Base-by-base conservation (phyloP, 2,113 vertebrate species). In the Chinchilla lanigera region DNA sequence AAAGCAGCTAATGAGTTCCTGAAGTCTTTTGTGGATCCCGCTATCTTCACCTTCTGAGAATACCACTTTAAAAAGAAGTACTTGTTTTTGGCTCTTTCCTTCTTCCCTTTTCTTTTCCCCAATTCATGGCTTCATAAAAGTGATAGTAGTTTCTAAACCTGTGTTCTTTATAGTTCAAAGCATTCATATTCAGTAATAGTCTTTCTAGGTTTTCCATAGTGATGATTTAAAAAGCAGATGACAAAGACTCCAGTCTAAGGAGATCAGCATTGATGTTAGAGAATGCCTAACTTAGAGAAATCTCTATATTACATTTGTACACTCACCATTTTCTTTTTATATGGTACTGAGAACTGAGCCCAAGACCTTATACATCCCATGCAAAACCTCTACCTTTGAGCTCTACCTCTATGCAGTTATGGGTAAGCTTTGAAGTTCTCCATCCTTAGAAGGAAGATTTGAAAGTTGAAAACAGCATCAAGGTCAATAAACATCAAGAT, bases 11-110 rank as follows among this genome's bases (percentile, higher is more conserved):
- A 85, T 44, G 10, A 4, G 28, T 65, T 98, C 0, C n/a, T 94
- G 71, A 96, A 97, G 30, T 90, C 89, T 1, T 89, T 92, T 16
- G 96, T 94, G 41, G 82, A 96, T 56, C 92, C 91, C 33, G 63
- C 83, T 0, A 1, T 95, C 54, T 96, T 98, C 24, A 38, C 3
- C 5, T 20, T 56, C 2, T 97, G 78, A 97, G 13, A 7, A 80
- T 2, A 11, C 11, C 4, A 0, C 14, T n/a, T 14, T 11, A 77
- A 11, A 81, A 60, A 80, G 22, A 82, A 80, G 41, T 22, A 14
- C 52, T 7, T 86, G 65, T 28, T 20, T 50, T 78, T 5, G 17
- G 41, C 33, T 50, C 0, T 26, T 44, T 69, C 75, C 3, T 6
- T 41, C 41, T 8, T 44, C 30, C 80, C 50, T 58, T n/a, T n/a